These are phyloP conservation scores for Sceloporus tristichus DNA, from an alignment of 2,113 vertebrate genomes.

Conservation along the genomic window DNA sequence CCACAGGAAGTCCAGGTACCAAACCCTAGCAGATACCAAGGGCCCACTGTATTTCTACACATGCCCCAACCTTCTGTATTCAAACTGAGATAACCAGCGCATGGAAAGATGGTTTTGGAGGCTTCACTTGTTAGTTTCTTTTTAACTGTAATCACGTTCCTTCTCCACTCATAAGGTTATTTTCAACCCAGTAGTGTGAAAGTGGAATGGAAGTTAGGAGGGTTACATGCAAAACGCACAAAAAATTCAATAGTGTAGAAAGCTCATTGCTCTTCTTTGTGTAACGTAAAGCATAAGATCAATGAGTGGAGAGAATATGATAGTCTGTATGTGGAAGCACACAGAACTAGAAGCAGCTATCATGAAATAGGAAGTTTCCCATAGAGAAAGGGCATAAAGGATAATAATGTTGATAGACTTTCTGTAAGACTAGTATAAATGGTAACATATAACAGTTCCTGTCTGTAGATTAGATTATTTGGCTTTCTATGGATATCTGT, in stretches of 20 bases:
- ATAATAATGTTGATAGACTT: not conserved
- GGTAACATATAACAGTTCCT: not conserved
- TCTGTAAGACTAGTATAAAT: not conserved
- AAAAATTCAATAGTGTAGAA: no score
- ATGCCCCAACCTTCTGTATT: no score
- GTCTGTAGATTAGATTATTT: not conserved
- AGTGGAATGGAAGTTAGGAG: not conserved
- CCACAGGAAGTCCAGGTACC: no score
- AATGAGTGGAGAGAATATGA: not conserved
- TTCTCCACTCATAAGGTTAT: not conserved
- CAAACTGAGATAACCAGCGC: no score
- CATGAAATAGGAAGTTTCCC: slow-evolving; percentile 20
- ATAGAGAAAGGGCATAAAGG: not conserved
- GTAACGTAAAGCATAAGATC: not conserved
- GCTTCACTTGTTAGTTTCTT: no score
- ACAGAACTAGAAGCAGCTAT: slow-evolving; percentile 40
- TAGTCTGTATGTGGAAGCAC: not conserved
- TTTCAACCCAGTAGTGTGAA: not conserved
- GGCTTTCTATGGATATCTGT: not conserved
- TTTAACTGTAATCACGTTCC: no score
- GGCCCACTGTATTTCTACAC: no score
- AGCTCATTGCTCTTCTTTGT: not conserved
- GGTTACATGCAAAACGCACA: no score
- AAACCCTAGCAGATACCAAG: no score
- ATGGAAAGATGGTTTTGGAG: not conserved